Evolutionary conservation across 2,113 vertebrate genomes (phyloP).

Genomic region (Mormyrus iriodes): DNA sequence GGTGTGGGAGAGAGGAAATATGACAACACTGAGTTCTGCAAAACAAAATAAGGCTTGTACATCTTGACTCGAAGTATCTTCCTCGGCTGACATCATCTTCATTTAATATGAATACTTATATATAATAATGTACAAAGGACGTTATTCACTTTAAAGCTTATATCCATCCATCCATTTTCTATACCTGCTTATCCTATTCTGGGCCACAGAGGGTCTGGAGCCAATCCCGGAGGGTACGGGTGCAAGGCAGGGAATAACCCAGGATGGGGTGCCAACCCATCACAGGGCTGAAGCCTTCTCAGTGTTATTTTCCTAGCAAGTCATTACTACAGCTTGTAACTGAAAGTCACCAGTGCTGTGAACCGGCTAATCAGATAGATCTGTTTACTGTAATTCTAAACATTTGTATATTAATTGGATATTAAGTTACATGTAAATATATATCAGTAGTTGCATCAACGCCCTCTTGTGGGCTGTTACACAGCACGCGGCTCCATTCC

Average conservation of each 20-base stretch:
- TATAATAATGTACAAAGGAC: not conserved
- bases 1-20: not conserved
- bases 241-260: not conserved
- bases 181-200: not conserved
- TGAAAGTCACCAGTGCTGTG: not conserved
- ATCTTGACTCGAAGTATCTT: not conserved
- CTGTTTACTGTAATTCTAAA: not conserved
- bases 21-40: not conserved
- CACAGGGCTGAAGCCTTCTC: not conserved
- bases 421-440: not conserved
- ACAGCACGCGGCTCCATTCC: slow-evolving; percentile 9
- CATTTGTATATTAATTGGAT: not conserved
- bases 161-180: not conserved
- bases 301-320: not conserved
- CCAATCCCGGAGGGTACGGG: not conserved
- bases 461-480: not conserved
- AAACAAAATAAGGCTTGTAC: not conserved
- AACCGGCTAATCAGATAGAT: not conserved
- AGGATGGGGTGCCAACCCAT: not conserved
- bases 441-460: no score
- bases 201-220: not conserved
- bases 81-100: not conserved
- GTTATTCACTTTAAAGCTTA: not conserved
- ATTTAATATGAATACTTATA: not conserved
- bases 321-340: not conserved